These are phyloP conservation scores for Mystacornis crossleyi DNA, from an alignment of 2,113 vertebrate genomes.

Conservation along the genomic window DNA sequence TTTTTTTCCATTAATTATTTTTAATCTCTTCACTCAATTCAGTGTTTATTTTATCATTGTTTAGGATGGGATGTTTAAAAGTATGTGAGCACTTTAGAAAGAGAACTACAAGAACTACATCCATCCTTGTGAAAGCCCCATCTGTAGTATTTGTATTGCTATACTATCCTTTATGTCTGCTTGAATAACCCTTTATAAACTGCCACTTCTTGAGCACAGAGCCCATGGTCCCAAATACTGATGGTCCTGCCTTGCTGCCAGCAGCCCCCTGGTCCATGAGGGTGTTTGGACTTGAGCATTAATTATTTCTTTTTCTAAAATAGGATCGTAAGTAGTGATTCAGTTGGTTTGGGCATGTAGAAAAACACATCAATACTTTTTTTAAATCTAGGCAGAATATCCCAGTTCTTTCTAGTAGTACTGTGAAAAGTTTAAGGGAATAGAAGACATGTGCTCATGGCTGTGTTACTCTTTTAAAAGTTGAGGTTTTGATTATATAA, in stretches of 20 bases:
- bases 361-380: not conserved
- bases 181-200: not conserved
- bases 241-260: not conserved
- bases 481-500: not conserved
- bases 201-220: not conserved
- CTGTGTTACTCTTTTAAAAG: not conserved
- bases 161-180: fast-evolving
- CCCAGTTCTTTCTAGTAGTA: not conserved
- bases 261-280: not conserved
- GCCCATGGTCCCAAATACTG: not conserved
- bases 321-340: not conserved
- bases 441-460: not conserved
- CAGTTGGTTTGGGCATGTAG: not conserved
- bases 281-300: not conserved
- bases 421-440: not conserved
- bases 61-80: not conserved
- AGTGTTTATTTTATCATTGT: not conserved
- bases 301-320: not conserved
- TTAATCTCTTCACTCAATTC: not conserved
- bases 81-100: not conserved
- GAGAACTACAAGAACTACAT: not conserved
- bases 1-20: not conserved
- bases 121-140: not conserved
- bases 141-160: not conserved
- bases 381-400: not conserved